Evolutionary conservation across 2,888 invertebrate species (phyloP), one percentile per base, ranked within the genome.

Genomic region (Congeria kusceri): DNA sequence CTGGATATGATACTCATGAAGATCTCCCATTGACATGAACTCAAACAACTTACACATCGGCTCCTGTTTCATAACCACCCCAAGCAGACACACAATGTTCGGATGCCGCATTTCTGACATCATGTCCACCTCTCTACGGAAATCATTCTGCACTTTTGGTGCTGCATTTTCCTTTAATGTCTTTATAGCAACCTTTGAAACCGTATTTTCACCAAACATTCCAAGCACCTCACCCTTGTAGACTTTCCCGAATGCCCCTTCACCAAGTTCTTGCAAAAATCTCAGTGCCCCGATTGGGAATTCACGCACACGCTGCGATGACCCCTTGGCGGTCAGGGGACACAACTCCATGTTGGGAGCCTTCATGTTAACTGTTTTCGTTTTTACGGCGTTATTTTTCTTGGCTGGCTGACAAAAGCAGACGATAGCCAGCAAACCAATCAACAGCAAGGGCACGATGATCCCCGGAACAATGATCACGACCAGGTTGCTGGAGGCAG

Each of bases 11-110:
- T 98, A 99, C 93, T 99, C 99, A 92, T 99, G 99, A 67, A 99
- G 95, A 94, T 99, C 99, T 0, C 99, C 99, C 93, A 98, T 93
- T 1, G 90, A 96, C 98, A 99, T 99, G 92, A 97, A 98, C 93
- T 99, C 99, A 94, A 99, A 99, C 27, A 99, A 94, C 97, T 99
- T 98, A 92, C 98, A 98, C 93, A 97, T 95, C 0, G 98, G 98
- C 91, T 97, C 89, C 96, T 89, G 97, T 88, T 96, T 96, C 78
- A 97, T 95, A 73, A 97, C 97, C 11, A 98, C 98, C 0, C 98
- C 99, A 75, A 99, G 95, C 86, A 99, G 96, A 93, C 98, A 98
- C 57, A 99, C 97, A 89, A 99, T 98, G 93, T 99, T 98, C 0
- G 97, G 97, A 94, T 99, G 99, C 80, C 97, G 96, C 77, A 99